Evolutionary conservation across 2,113 vertebrate genomes (phyloP), one percentile per base, ranked within the genome.

Genomic region (Tetraodon nigroviridis): DNA sequence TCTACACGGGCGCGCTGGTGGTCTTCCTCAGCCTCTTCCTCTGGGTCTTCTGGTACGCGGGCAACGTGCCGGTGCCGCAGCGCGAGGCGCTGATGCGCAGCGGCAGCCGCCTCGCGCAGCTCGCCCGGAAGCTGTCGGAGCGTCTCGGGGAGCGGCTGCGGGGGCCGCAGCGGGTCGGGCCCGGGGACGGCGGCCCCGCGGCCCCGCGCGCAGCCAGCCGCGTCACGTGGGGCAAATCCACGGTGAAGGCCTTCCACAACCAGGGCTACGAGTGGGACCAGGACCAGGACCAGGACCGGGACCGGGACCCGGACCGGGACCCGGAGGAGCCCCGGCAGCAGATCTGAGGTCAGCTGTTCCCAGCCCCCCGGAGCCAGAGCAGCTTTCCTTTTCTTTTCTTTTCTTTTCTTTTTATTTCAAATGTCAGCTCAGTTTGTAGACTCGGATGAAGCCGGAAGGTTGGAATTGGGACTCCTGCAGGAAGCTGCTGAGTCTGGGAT

Each of bases 1-100:
- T 91, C 67, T 87, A 89, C 88, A 80, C 67, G 14, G 91, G 91
- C 47, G 62, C 88, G 0, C 58, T 92, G 10, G 0, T 89, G 7
- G 13, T 90, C 12, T 89, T 91, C 79, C 1, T 51, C 55, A 90
- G 90, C 62, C 56, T 90, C 57, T 79, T 42, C 55, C 65, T 49
- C 45, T 92, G 91, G 91, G 42, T 92, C 40, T 71, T 89, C 75
- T 92, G 91, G 91, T 90, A 90, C 74, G 56, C 82, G 47, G 86
- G 88, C 0, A 91, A 92, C 84, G 55, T 91, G 12, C 75, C 18
- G 17, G 73, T 17, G 44, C 15, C 44, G 16, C 14, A 69, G 5
- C 65, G 18, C 5, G 51, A 24, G 2, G 0, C 2, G 11, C 45
- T 51, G 58, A 53, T 54, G 51, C 32, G 32, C 15, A 64, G 49